A percentile compares a stretch with the other conserved stretches of the same genome.
These are phyloP conservation scores for Stenodema calcarata DNA, from an alignment of 2,888 invertebrate species.

Conservation along the genomic window DNA sequence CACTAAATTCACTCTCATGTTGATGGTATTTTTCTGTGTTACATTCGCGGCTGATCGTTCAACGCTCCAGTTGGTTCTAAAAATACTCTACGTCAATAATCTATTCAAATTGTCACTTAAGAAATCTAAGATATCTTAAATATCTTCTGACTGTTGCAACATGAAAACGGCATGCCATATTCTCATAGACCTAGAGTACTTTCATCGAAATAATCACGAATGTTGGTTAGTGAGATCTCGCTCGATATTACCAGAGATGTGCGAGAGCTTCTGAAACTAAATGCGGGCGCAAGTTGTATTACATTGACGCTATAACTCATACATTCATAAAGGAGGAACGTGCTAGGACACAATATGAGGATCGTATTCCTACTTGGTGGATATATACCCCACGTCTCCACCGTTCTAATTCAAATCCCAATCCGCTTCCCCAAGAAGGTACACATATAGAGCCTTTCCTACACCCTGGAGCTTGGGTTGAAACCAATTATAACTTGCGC, in stretches of 20 bases:
- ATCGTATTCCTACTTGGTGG: neutral
- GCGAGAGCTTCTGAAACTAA: neutral
- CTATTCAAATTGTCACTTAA: too few relatives aligned
- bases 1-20: too few relatives aligned
- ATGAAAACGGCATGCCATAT: too few relatives aligned
- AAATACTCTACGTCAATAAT: too few relatives aligned
- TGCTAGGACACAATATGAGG: constrained; percentile 29
- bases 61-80: too few relatives aligned
- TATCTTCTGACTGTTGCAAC: too few relatives aligned
- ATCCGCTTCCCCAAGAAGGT: neutral
- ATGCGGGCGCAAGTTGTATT: constrained; percentile 18
- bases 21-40: too few relatives aligned
- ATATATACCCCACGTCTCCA: neutral
- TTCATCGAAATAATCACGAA: too few relatives aligned
- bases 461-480: neutral
- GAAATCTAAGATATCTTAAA: too few relatives aligned
- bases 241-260: neutral
- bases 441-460: neutral
- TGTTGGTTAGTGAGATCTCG: neutral
- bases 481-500: constrained; percentile 34
- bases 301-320: constrained; percentile 11
- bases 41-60: too few relatives aligned
- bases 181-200: neutral
- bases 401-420: neutral
- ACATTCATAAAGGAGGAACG: constrained; percentile 24